Evolutionary conservation across 2,888 invertebrate genomes (phyloP), one percentile per base, ranked within the genome.

Genomic region (Drosophila yooni): DNA sequence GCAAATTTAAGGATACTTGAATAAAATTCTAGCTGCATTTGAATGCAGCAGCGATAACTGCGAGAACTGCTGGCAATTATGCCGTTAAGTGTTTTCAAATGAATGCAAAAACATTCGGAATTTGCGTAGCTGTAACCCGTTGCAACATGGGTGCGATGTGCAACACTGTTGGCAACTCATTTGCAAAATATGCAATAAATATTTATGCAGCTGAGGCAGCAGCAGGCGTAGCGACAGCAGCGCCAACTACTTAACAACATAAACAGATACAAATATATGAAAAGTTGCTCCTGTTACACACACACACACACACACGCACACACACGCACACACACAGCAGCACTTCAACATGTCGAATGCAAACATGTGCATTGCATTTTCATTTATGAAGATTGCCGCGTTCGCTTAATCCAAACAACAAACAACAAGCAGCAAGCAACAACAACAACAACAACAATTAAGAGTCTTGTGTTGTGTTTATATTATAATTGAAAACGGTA

Each of bases 221-320:
- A 38, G 54, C 69, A 51, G 59, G 54, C 21, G 29, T 6, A 27
- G 51, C 56, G 53, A 62, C 70, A 62, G 69, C 74, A 69, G 85
- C 71, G 34, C 56, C 79, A 88, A 86, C 83, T 86, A 85, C 85
- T 85, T 85, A 85, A 88, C 86, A 85, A 83, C 88, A 88, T 83
- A 85, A 85, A 88, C 85, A 85, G 88, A 88, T 83, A 88, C 85
- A 81, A 85, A 88, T 88, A 83, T 85, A 83, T 76, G 88, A 83
- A 88, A 85, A 85, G 85, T 85, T 88, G 70, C 71, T 76, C 74
- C 70, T 70, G 58, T 38, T 58, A 13, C 29, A 8, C 31, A 54
- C 38, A 57, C 68, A 60, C 65, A 53, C 54, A 36, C 58, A 29
- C 52, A 38, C 60, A 38, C 36, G 53, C 43, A 13, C 27, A 18